Evolutionary conservation across 1,140 invertebrate genomes (phyloP), one percentile per base, ranked within the genome.

Genomic region (Cydia splendana): DNA sequence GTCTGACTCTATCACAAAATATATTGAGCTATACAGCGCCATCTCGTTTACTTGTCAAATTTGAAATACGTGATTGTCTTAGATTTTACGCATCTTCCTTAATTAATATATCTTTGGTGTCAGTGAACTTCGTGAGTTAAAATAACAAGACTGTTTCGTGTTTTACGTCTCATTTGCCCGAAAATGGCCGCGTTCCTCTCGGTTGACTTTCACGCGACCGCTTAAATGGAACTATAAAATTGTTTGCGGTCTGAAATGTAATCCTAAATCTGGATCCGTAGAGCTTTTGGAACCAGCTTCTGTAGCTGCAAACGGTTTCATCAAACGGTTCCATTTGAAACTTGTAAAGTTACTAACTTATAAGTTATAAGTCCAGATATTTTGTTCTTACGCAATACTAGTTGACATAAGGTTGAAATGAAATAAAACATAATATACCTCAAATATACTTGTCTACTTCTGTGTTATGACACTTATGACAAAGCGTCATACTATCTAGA

Each of bases 111-210:
- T 34, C 34, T 34, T 34, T 34, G 5, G 65, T 28, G 67, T 71
- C 15, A 18, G 24, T 0, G 65, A 69, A 38, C 65, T 38, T 38
- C 0, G 67, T 18, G 34, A 24, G 67, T 71, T 67, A 38, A 45
- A 38, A 71, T 38, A 71, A 71, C 30, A 42, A 42, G 67, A 71
- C 34, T 71, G 67, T 71, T 71, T 34, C 15, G 38, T 45, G 34
- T 71, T 71, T 71, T 45, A 71, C 67, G 20, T 42, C 67, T 71
- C 34, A 71, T 69, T 69, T 69, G 65, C 30, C 28, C 65, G 65
- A 10, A n/a, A 69, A 69, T 34, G 65, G 65, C 30, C 12, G 65
- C 28, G 28, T 69, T 69, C 30, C 15, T 38, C 65, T 34, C 24
- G 13, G 65, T 69, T 69, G 13, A 69, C 65, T 69, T 69, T 69